Evolutionary conservation across 2,888 invertebrate species (phyloP).

Genomic region (Smittia sp.): DNA sequence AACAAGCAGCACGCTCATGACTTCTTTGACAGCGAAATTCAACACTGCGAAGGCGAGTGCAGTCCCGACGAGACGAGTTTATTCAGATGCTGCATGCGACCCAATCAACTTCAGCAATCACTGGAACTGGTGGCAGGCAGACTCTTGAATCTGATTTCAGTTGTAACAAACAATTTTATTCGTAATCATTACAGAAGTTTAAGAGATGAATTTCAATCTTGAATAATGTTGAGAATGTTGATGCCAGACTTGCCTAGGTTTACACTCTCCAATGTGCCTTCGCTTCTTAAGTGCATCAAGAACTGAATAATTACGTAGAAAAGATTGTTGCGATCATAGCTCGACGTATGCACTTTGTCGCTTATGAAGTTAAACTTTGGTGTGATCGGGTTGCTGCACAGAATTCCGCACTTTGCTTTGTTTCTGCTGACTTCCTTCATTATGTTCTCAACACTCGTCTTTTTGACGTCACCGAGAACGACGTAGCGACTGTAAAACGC

Average conservation of each 20-base stretch:
- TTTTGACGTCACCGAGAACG: conserved; percentile 50
- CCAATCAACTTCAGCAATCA: conserved; percentile 57
- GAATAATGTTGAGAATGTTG: conserved; percentile 80
- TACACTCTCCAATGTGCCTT: conserved; percentile 73
- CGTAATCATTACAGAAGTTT: no score
- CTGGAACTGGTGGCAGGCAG: conserved; percentile 61
- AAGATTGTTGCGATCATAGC: conserved; percentile 82
- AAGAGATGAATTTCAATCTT: conserved; percentile 50
- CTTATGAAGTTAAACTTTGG: conserved; percentile 54
- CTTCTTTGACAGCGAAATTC: conserved; percentile 50
- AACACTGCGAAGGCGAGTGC: conserved; percentile 51
- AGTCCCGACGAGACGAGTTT: conserved; percentile 53
- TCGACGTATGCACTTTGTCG: conserved; percentile 65
- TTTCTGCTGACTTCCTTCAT: conserved; percentile 49
- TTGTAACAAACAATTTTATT: no score
- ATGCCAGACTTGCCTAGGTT: conserved; percentile 76
- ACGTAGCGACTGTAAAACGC: conserved; percentile 60
- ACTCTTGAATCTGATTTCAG: background rate
- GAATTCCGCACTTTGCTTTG: conserved; percentile 52
- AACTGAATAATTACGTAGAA: conserved; percentile 83
- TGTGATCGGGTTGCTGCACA: conserved; percentile 50
- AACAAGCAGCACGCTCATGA: conserved; percentile 43
- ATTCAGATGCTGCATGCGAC: conserved; percentile 55
- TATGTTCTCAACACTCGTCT: conserved; percentile 50
- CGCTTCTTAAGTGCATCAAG: conserved; percentile 71